Evolutionary conservation across 2,888 invertebrate genomes (phyloP).

Genomic region (Drymonia ruficornis): DNA sequence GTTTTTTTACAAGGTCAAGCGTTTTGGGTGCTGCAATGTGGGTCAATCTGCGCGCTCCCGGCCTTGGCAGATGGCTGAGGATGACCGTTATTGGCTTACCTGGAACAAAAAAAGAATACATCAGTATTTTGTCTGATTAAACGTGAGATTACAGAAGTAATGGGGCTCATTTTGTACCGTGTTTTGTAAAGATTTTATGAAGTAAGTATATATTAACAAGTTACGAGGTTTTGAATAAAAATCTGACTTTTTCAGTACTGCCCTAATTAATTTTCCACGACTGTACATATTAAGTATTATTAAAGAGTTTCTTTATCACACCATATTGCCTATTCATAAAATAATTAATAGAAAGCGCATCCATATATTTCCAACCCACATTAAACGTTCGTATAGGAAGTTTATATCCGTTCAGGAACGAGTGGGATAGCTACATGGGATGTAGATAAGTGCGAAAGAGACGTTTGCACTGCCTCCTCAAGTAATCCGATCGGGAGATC

Average conservation of each 20-base stretch:
- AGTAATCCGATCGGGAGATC: constrained; percentile 28
- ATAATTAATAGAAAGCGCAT: not conserved
- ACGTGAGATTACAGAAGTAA: no score
- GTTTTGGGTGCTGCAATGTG: constrained; percentile 33
- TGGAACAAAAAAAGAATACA: constrained; percentile 41
- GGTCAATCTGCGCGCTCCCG: constrained; percentile 32
- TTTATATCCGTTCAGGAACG: constrained; percentile 40
- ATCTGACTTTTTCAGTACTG: no score
- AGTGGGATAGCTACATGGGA: constrained; percentile 11
- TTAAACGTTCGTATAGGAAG: constrained; percentile 34
- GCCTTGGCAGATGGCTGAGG: constrained; percentile 30
- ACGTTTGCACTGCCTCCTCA: not conserved
- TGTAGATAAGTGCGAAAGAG: constrained; percentile 5
- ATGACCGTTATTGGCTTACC: constrained; percentile 44
- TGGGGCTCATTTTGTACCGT: no score
- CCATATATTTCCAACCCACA: constrained; percentile 11
- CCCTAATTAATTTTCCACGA: no score
- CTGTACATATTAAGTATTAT: no score
- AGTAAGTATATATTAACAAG: no score
- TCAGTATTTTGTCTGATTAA: constrained; percentile 5
- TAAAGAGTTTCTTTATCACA: not conserved
- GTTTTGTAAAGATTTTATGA: no score
- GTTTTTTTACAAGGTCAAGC: constrained; percentile 34
- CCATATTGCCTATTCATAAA: no score
- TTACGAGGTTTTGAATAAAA: no score